Evolutionary conservation across 2,113 vertebrate species (phyloP).

Genomic region (Cygnus atratus): DNA sequence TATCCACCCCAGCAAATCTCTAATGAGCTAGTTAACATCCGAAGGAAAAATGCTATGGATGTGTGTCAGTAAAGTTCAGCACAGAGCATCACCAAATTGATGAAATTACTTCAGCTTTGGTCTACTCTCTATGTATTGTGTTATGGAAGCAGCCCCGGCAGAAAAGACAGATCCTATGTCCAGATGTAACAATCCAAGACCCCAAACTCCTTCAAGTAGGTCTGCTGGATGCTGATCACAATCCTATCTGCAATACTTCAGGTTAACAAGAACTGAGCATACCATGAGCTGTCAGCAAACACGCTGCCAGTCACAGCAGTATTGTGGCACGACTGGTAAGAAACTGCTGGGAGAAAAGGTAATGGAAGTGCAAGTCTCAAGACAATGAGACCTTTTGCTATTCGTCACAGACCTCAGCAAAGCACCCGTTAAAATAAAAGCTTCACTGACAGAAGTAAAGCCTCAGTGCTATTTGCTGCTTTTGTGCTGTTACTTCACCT

Average conservation of each 20-base stretch:
- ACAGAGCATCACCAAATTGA: not conserved
- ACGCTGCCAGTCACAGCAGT: conserved; percentile 18
- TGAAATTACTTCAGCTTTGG: not conserved
- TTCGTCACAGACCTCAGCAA: conserved; percentile 61
- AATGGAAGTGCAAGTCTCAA: not conserved
- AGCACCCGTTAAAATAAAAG: not conserved
- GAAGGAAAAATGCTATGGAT: not conserved
- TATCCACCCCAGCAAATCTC: not conserved
- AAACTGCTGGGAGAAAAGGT: conserved; percentile 48
- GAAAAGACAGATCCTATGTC: conserved; percentile 29
- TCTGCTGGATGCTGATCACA: conserved; percentile 36
- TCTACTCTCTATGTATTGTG: not conserved
- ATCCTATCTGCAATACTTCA: not conserved
- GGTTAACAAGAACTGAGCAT: not conserved
- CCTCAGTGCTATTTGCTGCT: not conserved
- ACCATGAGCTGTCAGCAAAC: conserved; percentile 53
- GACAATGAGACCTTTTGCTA: conserved; percentile 66
- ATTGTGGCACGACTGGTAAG: not conserved
- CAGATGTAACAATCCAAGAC: not conserved
- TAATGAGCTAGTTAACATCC: not conserved
- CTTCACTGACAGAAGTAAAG: not conserved
- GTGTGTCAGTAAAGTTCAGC: not conserved
- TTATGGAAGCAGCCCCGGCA: conserved; percentile 45
- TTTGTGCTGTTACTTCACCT: not conserved
- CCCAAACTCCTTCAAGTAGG: conserved; percentile 12